phyloP scores from a whole-genome alignment of 2,113 vertebrate species.

The Alaudala cheleensis region DNA sequence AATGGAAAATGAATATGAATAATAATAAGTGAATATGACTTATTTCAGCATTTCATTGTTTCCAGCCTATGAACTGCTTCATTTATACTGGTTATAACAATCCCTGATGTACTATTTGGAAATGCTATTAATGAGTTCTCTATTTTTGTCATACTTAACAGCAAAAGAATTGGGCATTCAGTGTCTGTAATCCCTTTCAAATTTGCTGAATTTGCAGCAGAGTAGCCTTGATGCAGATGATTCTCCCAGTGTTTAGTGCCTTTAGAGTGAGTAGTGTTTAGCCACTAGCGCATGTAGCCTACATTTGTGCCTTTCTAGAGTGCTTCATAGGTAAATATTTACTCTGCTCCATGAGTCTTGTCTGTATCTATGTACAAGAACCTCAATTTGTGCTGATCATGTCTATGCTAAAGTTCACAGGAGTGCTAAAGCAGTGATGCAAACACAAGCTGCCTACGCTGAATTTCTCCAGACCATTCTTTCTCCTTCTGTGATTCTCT shows the following conservation, averaged over 20 bases:
- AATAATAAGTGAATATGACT: background rate
- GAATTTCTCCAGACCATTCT: background rate
- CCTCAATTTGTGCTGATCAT: constrained; percentile 17
- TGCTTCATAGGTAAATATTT: constrained; percentile 55
- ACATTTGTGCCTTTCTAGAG: constrained; percentile 27
- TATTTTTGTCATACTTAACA: constrained; percentile 21
- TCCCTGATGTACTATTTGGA: background rate
- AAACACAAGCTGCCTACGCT: background rate
- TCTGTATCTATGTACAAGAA: constrained; percentile 48
- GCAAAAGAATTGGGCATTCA: background rate
- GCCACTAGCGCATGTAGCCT: constrained; percentile 49
- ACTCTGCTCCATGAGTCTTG: constrained; percentile 52
- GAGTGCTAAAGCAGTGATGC: background rate
- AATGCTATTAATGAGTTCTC: constrained; percentile 44
- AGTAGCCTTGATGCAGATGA: constrained; percentile 10
- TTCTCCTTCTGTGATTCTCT: background rate
- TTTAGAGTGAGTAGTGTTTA: constrained; percentile 12
- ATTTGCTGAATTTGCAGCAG: constrained; percentile 44
- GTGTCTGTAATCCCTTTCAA: constrained; percentile 13
- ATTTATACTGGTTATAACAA: constrained; percentile 28
- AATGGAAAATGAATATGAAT: background rate
- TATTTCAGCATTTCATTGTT: constrained; percentile 38
- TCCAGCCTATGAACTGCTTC: constrained; percentile 16
- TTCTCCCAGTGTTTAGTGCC: constrained; percentile 26
- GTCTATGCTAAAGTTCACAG: constrained; percentile 78